Conservation (phyloP, 1,140 invertebrate species). For the Lepidurus arcticus region DNA sequence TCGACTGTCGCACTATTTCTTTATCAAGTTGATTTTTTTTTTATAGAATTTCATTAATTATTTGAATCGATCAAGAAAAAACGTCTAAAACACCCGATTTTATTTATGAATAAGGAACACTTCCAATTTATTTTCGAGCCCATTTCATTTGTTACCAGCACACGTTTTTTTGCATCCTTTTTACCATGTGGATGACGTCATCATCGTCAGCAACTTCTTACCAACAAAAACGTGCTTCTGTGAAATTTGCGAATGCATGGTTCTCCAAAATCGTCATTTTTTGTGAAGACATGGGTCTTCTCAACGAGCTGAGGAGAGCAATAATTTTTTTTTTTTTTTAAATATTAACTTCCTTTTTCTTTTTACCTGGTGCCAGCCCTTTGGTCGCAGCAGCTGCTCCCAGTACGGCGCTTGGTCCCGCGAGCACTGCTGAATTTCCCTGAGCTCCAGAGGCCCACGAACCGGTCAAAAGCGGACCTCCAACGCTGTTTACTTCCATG, state of each 20-base stretch:
- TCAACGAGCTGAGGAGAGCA: background rate
- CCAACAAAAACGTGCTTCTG: slow-evolving; percentile 1
- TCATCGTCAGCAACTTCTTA: background rate
- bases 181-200: background rate
- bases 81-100: background rate
- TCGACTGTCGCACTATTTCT: background rate
- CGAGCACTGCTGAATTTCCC: background rate
- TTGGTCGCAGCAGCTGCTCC: background rate
- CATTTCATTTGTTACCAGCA: slow-evolving; percentile 11
- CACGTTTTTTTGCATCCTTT: background rate
- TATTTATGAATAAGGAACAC: slow-evolving; percentile 14
- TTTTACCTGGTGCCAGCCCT: slow-evolving; percentile 16
- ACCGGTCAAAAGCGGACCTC: slow-evolving; percentile 3
- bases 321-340: background rate
- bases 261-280: background rate
- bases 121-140: slow-evolving; percentile 11
- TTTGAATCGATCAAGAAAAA: background rate
- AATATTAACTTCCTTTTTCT: background rate
- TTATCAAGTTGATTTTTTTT: background rate
- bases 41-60: too few species aligned
- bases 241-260: slow-evolving; percentile 8
- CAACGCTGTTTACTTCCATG: slow-evolving; percentile 18
- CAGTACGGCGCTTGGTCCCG: background rate
- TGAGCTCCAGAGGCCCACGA: slow-evolving; percentile 16
- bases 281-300: background rate